Conservation (phyloP, 1,140 invertebrate genomes). For the Ceratina calcarata region DNA sequence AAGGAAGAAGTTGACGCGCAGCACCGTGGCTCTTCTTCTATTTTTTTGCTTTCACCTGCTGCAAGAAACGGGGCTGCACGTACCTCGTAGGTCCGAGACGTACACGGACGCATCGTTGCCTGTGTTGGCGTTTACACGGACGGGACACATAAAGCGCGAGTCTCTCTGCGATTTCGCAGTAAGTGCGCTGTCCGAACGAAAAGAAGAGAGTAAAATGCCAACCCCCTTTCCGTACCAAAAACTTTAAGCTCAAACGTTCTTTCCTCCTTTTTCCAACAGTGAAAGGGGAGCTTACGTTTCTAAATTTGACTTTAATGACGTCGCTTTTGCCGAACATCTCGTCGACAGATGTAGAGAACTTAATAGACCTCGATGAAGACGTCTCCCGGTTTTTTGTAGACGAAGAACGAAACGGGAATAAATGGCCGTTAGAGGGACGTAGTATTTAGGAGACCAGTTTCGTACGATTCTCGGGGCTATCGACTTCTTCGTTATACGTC, state of each 20-base stretch:
- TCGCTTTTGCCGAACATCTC: background rate
- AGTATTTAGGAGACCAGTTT: background rate
- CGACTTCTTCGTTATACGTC: no score
- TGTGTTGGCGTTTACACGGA: background rate
- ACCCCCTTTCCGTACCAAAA: constrained; percentile 32
- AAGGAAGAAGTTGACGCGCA: constrained; percentile 56
- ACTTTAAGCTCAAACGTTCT: constrained; percentile 27
- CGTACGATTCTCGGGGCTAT: no score
- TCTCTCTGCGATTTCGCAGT: constrained; percentile 40
- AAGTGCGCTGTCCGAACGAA: constrained; percentile 52
- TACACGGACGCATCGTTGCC: background rate
- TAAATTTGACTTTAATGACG: constrained; percentile 40
- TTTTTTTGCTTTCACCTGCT: background rate
- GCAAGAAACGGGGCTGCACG: constrained; percentile 36
- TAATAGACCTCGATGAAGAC: constrained; percentile 24
- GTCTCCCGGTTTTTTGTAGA: background rate
- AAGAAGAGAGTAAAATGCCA: constrained; percentile 37
- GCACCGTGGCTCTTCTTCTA: constrained; percentile 40
- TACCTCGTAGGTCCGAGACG: background rate
- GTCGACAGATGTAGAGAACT: background rate
- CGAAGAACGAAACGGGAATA: background rate
- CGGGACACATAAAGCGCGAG: constrained; percentile 20
- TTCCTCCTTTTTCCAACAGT: background rate
- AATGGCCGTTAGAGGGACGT: background rate
- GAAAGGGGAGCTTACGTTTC: constrained; percentile 25